Evolutionary conservation across 2,888 invertebrate species (phyloP).

Genomic region (Ctenicera cuprea): DNA sequence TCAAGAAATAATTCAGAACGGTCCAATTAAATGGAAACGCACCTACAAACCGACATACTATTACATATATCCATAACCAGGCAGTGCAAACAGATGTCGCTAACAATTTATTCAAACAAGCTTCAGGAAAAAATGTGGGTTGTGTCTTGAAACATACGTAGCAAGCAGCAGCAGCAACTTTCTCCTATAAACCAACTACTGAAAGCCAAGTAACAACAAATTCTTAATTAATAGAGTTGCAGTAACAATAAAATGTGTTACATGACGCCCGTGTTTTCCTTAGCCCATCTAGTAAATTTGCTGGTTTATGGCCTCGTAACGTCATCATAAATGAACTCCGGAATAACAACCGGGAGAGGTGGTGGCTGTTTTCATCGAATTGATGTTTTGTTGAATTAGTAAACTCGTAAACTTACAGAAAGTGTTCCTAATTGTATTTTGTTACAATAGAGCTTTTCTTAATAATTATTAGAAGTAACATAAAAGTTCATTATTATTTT

Average conservation of each 20-base stretch:
- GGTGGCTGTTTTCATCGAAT: constrained; percentile 4
- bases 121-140: too few relatives aligned
- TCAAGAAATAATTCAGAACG: too few relatives aligned
- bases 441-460: too few relatives aligned
- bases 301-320: constrained; percentile 16
- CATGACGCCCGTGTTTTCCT: constrained; percentile 19
- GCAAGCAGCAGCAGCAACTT: neutral
- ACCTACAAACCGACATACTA: too few relatives aligned
- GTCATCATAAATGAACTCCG: constrained; percentile 25
- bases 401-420: neutral
- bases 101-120: too few relatives aligned
- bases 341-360: neutral
- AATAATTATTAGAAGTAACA: too few relatives aligned
- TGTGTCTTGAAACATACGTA: too few relatives aligned
- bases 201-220: constrained; percentile 12
- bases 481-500: too few relatives aligned
- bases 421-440: neutral
- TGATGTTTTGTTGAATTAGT: constrained; percentile 9
- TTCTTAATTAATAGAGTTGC: constrained; percentile 27
- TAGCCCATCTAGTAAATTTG: constrained; percentile 16
- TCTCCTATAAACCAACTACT: constrained; percentile 19
- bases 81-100: too few relatives aligned
- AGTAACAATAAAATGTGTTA: constrained; percentile 8
- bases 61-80: too few relatives aligned
- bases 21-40: too few relatives aligned